Percentiles rank a stretch among this genome's conserved stretches.
Evolutionary conservation across 2,797 vertebrate species (phyloP).

Genomic region (Mormyrops boulengeri): DNA sequence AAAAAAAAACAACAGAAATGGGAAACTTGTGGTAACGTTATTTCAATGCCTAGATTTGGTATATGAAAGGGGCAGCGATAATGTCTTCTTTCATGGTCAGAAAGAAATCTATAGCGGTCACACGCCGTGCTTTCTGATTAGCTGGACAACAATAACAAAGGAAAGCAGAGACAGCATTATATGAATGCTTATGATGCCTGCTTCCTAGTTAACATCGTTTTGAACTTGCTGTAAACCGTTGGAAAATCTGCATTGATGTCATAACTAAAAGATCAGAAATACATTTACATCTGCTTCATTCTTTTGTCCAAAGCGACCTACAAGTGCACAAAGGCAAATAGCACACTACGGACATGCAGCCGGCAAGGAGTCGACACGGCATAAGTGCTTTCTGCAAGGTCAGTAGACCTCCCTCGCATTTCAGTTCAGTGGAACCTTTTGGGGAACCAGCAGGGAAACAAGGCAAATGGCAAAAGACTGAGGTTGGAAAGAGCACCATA

Average conservation of each 20-base stretch:
- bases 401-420: background rate
- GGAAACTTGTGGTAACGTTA: background rate
- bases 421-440: background rate
- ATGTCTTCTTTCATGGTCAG: background rate
- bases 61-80: background rate
- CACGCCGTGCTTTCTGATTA: background rate
- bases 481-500: slow-evolving; percentile 50
- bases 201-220: background rate
- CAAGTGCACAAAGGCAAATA: background rate
- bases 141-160: background rate
- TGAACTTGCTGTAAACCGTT: background rate
- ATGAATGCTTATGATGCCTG: background rate
- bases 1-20: background rate
- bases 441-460: slow-evolving; percentile 9
- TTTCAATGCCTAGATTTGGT: background rate
- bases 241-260: background rate
- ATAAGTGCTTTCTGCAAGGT: background rate
- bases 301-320: background rate
- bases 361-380: background rate
- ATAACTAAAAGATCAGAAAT: background rate
- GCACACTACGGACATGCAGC: background rate
- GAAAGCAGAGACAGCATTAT: background rate
- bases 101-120: background rate
- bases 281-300: background rate
- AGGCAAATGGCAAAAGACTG: slow-evolving; percentile 3